Evolutionary conservation across 92 coral and sea anemone genomes (phyloP).

Genomic region (Micromussa lordhowensis): DNA sequence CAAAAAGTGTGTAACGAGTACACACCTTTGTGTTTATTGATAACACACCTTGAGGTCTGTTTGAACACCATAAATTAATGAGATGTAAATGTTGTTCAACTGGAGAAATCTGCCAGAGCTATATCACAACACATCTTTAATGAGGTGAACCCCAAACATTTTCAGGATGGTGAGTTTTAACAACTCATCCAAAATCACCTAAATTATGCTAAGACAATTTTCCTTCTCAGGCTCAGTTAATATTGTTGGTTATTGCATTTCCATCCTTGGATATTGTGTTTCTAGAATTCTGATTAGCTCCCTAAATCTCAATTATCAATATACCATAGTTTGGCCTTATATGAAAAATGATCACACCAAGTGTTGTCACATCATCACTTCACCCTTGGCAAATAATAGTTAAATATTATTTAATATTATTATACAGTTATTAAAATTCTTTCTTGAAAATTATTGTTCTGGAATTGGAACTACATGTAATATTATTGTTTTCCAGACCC

Average conservation of each 20-base stretch:
- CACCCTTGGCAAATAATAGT: too few species aligned
- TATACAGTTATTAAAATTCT: constrained; percentile 15
- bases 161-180: too few species aligned
- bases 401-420: too few species aligned
- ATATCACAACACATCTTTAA: constrained; percentile 17
- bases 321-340: too few species aligned
- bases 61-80: neutral
- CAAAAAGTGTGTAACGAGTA: too few species aligned
- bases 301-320: too few species aligned
- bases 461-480: neutral
- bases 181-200: constrained; percentile 14
- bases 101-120: constrained; percentile 24
- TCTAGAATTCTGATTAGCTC: too few species aligned
- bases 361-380: neutral
- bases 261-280: neutral
- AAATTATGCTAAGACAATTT: constrained; percentile 13
- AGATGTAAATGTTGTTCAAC: neutral
- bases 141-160: too few species aligned
- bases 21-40: too few species aligned
- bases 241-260: constrained; percentile 9
- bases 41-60: too few species aligned
- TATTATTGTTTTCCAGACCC: neutral
- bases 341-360: too few species aligned
- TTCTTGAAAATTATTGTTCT: constrained; percentile 10
- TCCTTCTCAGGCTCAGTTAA: constrained; percentile 11